Evolutionary conservation across 2,113 vertebrate species (phyloP).

Genomic region (Oplegnathus fasciatus): DNA sequence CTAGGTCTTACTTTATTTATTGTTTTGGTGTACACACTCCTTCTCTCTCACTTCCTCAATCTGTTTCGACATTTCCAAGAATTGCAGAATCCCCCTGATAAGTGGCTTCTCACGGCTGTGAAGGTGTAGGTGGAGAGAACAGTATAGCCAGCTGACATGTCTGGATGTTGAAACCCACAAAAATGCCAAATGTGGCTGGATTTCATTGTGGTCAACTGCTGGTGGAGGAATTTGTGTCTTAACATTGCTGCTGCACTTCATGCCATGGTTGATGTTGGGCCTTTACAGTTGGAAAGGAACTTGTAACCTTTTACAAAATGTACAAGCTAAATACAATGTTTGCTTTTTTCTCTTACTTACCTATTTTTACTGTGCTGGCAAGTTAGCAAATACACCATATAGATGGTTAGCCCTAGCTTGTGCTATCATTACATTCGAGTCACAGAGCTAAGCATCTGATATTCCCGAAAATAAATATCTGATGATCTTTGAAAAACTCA

Average conservation of each 20-base stretch:
- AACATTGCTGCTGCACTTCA: background rate
- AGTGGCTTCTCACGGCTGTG: background rate
- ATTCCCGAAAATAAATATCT: background rate
- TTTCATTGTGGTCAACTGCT: background rate
- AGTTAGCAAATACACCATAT: background rate
- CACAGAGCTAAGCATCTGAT: background rate
- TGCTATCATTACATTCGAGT: background rate
- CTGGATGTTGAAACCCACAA: background rate
- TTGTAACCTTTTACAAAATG: background rate
- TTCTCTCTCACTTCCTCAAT: too few species aligned
- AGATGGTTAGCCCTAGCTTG: background rate
- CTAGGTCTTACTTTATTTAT: background rate
- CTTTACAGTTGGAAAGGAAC: background rate
- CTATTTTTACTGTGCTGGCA: background rate
- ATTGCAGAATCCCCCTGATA: background rate
- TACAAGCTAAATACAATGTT: background rate
- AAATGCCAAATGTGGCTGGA: background rate
- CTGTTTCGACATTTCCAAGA: background rate
- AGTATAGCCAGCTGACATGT: background rate
- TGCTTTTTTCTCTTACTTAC: background rate
- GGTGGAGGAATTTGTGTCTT: background rate
- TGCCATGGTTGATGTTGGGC: background rate
- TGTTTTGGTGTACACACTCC: background rate
- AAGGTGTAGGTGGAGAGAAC: too few species aligned
- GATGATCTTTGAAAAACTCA: background rate